Evolutionary conservation across 2,888 invertebrate species (phyloP), one percentile per base, ranked within the genome.

Genomic region (Philereme vetulata): DNA sequence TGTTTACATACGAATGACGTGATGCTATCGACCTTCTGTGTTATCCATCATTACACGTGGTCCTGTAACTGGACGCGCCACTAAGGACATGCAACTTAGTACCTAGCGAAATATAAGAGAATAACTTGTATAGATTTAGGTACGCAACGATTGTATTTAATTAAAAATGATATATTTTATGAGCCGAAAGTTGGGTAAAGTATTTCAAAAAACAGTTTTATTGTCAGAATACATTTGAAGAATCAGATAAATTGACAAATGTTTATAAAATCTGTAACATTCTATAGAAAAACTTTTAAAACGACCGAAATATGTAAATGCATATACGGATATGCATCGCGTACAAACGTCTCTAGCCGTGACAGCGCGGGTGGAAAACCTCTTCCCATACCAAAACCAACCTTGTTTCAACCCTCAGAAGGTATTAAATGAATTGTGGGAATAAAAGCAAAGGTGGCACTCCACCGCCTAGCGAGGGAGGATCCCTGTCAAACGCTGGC

Each of bases 1-100:
- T 91, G 90, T 90, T 89, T 91, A 91, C 92, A 91, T 91, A 91
- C 88, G 92, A 92, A 91, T 91, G 92, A 90, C 90, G 90, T 89
- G 92, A 90, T 90, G 90, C 90, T 89, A 89, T 86, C 89, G 90
- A 88, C 91, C 90, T 90, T 87, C 88, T 86, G 88, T 90, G 91
- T 87, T 90, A 92, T 92, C 92, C 90, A 92, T 92, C 92, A 92
- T 92, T 90, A 89, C 86, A 78, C 84, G 85, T 88, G 92, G 91
- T 90, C 92, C 92, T 90, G 90, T 89, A 91, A 86, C 90, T 86
- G 89, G 92, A 89, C 90, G 88, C 81, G 76, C 87, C 89, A 90
- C 88, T 53, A 53, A 45, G 45, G 21, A 6, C 45, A 53, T 53
- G 36, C 45, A 46, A 8, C 10, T 3, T n/a, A n/a, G 21, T 21